These are phyloP conservation scores for Etheostoma nigrum DNA, from an alignment of 2,797 vertebrate species.

Conservation along the genomic window DNA sequence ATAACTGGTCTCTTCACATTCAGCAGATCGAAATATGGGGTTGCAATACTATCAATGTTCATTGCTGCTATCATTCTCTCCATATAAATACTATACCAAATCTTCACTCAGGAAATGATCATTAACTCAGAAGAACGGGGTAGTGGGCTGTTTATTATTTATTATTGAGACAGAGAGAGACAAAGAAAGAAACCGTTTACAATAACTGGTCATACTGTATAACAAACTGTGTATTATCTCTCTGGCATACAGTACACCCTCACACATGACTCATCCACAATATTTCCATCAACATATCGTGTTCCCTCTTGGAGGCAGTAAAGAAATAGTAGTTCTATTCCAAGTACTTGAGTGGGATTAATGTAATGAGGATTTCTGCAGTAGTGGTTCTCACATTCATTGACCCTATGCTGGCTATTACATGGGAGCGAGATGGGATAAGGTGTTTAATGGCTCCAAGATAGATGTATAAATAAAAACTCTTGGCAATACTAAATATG, in stretches of 20 bases:
- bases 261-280: constrained; percentile 69
- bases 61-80: constrained; percentile 23
- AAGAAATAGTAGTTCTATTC: constrained; percentile 74
- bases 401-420: constrained; percentile 52
- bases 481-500: constrained; percentile 11
- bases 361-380: constrained; percentile 73
- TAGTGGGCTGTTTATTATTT: constrained; percentile 60
- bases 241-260: constrained; percentile 63
- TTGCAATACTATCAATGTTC: constrained; percentile 23
- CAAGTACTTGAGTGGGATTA: constrained; percentile 76
- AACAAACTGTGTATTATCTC: constrained; percentile 51
- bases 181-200: constrained; percentile 56
- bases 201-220: constrained; percentile 56
- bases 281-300: constrained; percentile 62
- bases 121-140: constrained; percentile 13
- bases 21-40: neutral
- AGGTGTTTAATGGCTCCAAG: constrained; percentile 28
- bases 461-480: constrained; percentile 37
- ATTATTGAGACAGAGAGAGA: constrained; percentile 56
- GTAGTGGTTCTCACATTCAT: constrained; percentile 63
- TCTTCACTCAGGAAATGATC: constrained; percentile 3
- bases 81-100: constrained; percentile 16
- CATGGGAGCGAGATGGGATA: constrained; percentile 37
- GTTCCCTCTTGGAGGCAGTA: constrained; percentile 68
- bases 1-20: neutral